Percentiles rank a stretch among this genome's conserved stretches.
Conservation (phyloP, 37 sponge, comb jelly and placozoan species). For the Geodia barretti region DNA sequence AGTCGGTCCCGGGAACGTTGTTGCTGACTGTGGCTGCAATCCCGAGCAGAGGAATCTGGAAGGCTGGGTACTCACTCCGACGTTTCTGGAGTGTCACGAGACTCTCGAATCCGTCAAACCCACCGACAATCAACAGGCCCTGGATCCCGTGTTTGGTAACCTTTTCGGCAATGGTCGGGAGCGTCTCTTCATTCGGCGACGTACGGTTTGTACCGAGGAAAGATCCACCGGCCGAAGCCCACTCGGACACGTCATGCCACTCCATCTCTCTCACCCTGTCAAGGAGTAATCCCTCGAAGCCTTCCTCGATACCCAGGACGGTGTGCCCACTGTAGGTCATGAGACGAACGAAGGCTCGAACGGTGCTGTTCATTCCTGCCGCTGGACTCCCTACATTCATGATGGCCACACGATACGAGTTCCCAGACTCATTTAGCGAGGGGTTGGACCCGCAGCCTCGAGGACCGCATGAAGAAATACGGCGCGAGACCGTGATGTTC, state of each 20-base stretch:
- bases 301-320: constrained; percentile 70
- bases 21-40: constrained; percentile 91
- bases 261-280: constrained; percentile 25
- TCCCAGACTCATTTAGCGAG: neutral
- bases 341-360: constrained; percentile 67
- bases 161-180: constrained; percentile 52
- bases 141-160: constrained; percentile 46
- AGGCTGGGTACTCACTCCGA: constrained; percentile 39
- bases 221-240: constrained; percentile 64
- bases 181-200: constrained; percentile 22
- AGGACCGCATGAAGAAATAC: constrained; percentile 11
- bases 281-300: constrained; percentile 74
- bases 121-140: constrained; percentile 81
- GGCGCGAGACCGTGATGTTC: constrained; percentile 35
- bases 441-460: neutral
- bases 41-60: constrained; percentile 72
- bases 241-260: constrained; percentile 50
- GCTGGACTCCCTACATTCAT: constrained; percentile 87
- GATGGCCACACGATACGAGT: constrained; percentile 27
- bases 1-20: constrained; percentile 93
- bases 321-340: constrained; percentile 72
- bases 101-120: constrained; percentile 86
- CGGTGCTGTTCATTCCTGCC: constrained; percentile 80
- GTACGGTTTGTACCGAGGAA: constrained; percentile 71
- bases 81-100: constrained; percentile 44